These are phyloP conservation scores for Lepisosteus oculatus DNA, from an alignment of 2,113 vertebrate species.

Conservation along the genomic window DNA sequence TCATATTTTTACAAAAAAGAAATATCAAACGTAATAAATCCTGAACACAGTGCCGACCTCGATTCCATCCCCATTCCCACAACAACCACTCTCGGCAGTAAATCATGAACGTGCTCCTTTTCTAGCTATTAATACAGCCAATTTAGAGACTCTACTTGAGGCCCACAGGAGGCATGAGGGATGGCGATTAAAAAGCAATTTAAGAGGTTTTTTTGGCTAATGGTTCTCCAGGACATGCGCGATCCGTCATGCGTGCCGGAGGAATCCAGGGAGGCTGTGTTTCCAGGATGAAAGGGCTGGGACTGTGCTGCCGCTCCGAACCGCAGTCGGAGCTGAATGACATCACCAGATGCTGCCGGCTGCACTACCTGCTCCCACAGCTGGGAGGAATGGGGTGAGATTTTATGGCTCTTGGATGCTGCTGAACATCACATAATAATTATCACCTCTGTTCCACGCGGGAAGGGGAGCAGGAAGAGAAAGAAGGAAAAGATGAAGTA, in stretches of 20 bases:
- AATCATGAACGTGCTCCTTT: too few species aligned
- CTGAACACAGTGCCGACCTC: too few species aligned
- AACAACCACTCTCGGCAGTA: too few species aligned
- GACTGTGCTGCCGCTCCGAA: too few species aligned
- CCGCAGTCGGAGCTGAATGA: neutral
- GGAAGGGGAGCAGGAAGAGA: neutral
- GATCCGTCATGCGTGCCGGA: neutral
- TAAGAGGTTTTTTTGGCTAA: neutral
- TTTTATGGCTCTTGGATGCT: conserved; percentile 2
- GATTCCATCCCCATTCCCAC: too few species aligned
- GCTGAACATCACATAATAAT: neutral
- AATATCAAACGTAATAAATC: too few species aligned
- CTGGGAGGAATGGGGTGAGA: neutral
- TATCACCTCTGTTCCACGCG: neutral
- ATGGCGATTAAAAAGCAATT: neutral
- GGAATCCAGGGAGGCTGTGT: neutral
- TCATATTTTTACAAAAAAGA: too few species aligned
- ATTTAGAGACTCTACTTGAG: neutral
- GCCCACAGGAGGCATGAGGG: neutral
- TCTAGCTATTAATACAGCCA: too few species aligned
- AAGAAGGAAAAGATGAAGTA: too few species aligned
- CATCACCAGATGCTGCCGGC: neutral
- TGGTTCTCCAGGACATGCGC: neutral
- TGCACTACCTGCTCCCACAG: neutral
- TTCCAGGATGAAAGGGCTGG: neutral